Evolutionary conservation across 2,888 invertebrate genomes (phyloP).

Genomic region (Quadroppia sp.): DNA sequence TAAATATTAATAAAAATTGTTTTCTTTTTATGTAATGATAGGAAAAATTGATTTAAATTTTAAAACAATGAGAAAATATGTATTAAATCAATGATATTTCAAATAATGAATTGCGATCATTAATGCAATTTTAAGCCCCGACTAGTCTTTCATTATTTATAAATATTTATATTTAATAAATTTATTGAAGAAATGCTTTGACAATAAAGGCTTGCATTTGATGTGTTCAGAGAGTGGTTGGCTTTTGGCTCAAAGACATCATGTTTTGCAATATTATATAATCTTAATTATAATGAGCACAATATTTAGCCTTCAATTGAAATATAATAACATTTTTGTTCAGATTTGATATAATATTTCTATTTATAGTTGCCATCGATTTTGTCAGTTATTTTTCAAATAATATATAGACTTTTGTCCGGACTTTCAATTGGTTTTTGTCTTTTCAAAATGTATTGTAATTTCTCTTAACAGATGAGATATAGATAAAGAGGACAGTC

Average conservation of each 20-base stretch:
- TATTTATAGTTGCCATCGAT: neutral
- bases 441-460: neutral
- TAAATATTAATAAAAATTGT: neutral
- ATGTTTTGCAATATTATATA: too few species aligned
- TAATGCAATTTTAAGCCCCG: neutral
- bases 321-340: neutral
- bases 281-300: too few species aligned
- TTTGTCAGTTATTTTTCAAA: neutral
- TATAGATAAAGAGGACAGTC: conserved; percentile 13
- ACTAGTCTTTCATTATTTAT: neutral
- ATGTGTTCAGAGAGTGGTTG: too few species aligned
- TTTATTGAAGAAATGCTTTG: neutral
- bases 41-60: neutral
- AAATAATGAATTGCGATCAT: neutral
- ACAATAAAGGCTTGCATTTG: neutral
- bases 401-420: neutral
- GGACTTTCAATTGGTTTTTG: too few species aligned
- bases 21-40: neutral
- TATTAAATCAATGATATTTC: neutral
- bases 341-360: neutral
- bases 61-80: neutral
- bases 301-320: neutral
- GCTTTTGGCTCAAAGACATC: too few species aligned
- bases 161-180: neutral
- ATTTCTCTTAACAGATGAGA: neutral